Conservation (phyloP, 2,888 invertebrate genomes). For the Anodontia alba region DNA sequence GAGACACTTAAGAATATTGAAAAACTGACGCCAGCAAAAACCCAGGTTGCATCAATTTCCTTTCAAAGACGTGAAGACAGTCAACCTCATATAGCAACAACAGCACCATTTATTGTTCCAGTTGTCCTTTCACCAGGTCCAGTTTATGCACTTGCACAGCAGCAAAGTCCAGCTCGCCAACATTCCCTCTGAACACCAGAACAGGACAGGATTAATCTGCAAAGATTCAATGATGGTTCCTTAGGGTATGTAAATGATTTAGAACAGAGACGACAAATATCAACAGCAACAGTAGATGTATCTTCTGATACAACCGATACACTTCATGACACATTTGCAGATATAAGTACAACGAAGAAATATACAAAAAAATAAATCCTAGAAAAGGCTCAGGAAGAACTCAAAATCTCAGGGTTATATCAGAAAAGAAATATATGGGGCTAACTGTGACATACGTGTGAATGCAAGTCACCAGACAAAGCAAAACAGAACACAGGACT, state of each 20-base stretch:
- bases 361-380: too few relatives aligned
- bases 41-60: too few relatives aligned
- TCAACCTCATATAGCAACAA: too few relatives aligned
- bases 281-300: neutral
- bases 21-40: too few relatives aligned
- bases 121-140: too few relatives aligned
- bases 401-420: neutral
- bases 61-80: too few relatives aligned
- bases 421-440: neutral
- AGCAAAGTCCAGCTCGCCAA: too few relatives aligned
- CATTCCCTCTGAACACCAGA: neutral
- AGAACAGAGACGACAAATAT: neutral
- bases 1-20: too few relatives aligned
- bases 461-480: conserved; percentile 11
- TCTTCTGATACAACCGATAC: neutral
- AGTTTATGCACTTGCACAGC: too few relatives aligned
- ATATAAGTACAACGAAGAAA: too few relatives aligned
- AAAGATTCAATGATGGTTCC: neutral
- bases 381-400: neutral
- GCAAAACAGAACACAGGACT: conserved; percentile 5
- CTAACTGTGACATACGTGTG: conserved; percentile 21
- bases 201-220: neutral
- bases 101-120: too few relatives aligned
- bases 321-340: neutral
- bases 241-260: too few relatives aligned